These are phyloP conservation scores for Cyclophora albipunctata DNA, from an alignment of 2,888 invertebrate genomes.

Conservation along the genomic window DNA sequence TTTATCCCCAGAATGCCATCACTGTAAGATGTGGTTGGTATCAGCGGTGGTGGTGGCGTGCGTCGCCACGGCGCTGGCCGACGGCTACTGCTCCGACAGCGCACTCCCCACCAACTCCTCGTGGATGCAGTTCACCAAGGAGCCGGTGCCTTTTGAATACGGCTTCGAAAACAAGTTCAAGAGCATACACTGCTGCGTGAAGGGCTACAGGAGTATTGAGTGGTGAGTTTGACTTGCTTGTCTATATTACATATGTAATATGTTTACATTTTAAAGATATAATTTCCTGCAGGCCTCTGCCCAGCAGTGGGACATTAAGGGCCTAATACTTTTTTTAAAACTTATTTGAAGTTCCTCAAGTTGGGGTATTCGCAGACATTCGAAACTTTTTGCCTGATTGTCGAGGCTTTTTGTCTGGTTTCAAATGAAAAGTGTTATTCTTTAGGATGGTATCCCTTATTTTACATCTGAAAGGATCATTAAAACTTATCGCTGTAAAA, in stretches of 20 bases:
- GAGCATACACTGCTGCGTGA: conserved; percentile 85
- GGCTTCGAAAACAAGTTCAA: conserved; percentile 82
- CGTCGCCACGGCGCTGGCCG: conserved; percentile 34
- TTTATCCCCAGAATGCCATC: conserved; percentile 35
- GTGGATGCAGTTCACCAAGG: conserved; percentile 84
- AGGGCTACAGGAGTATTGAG: conserved; percentile 85
- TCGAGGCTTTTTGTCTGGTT: too few relatives aligned
- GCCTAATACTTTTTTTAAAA: too few relatives aligned
- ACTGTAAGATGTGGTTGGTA: conserved; percentile 41
- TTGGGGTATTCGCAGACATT: too few relatives aligned
- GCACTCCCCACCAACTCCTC: conserved; percentile 74
- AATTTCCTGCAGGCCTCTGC: conserved; percentile 1
- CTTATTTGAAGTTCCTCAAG: too few relatives aligned
- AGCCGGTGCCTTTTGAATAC: conserved; percentile 80
- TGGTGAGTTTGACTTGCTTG: conserved; percentile 74
- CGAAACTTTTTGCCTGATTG: too few relatives aligned
- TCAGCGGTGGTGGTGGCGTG: conserved; percentile 37
- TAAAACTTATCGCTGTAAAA: too few relatives aligned
- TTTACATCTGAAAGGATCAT: too few relatives aligned
- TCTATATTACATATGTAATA: not conserved
- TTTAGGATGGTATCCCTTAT: too few relatives aligned
- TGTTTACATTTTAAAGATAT: conserved; percentile 1
- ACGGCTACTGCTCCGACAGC: conserved; percentile 77
- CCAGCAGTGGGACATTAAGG: too few relatives aligned
- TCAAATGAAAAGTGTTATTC: too few relatives aligned